Evolutionary conservation across 2,888 invertebrate genomes (phyloP).

Genomic region (Drosophila ezoana): DNA sequence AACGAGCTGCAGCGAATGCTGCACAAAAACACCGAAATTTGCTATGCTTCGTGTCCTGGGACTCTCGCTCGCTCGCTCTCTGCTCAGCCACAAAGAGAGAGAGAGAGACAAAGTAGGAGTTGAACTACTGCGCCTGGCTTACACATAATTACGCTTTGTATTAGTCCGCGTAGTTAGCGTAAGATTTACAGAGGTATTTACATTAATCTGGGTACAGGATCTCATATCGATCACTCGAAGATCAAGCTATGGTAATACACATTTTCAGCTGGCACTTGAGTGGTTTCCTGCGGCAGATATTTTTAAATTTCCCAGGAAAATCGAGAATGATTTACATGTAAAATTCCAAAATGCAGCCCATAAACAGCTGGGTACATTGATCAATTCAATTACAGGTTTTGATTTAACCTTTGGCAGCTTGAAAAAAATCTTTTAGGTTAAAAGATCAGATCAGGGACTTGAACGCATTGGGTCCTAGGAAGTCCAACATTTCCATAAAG

Average conservation of each 20-base stretch:
- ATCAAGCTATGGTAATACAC: slow-evolving; percentile 8
- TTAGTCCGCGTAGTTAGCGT: slow-evolving; percentile 28
- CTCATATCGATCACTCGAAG: slow-evolving; percentile 27
- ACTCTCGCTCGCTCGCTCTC: background rate
- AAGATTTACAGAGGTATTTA: slow-evolving; percentile 25
- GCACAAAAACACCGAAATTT: slow-evolving; percentile 44
- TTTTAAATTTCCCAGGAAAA: slow-evolving; percentile 30
- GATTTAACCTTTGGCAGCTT: background rate
- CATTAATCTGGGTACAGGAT: slow-evolving; percentile 33
- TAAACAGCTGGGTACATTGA: slow-evolving; percentile 4
- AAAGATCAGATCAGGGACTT: no score
- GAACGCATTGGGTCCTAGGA: no score
- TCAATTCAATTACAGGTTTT: slow-evolving; percentile 19
- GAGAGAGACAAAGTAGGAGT: slow-evolving; percentile 3
- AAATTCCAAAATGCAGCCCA: slow-evolving; percentile 10
- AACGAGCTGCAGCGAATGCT: slow-evolving; percentile 66
- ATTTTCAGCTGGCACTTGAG: slow-evolving; percentile 30
- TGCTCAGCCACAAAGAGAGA: background rate
- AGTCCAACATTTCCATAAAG: no score
- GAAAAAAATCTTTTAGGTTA: no score
- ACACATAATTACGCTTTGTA: slow-evolving; percentile 43
- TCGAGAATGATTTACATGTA: slow-evolving; percentile 19
- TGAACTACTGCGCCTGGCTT: slow-evolving; percentile 29
- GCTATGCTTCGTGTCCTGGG: slow-evolving; percentile 38
- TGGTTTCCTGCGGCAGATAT: slow-evolving; percentile 28